Evolutionary conservation across 2,113 vertebrate species (phyloP).

Genomic region (Cisticola juncidis): DNA sequence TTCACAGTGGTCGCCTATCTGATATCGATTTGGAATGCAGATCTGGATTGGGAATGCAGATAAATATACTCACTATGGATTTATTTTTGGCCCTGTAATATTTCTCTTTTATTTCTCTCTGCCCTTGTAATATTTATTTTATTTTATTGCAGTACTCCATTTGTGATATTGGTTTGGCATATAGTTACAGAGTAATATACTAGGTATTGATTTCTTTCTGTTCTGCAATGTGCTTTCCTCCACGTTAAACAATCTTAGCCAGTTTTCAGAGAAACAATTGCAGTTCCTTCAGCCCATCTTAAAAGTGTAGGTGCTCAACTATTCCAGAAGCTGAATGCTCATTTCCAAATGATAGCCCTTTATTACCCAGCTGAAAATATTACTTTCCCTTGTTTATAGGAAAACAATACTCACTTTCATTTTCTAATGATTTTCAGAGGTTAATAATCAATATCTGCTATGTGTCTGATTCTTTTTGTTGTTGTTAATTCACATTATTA

Average conservation of each 20-base stretch:
- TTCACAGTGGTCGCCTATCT: not conserved
- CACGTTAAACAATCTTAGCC: not conserved
- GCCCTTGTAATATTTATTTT: conserved; percentile 28
- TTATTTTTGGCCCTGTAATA: conserved; percentile 16
- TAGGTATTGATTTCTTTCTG: conserved; percentile 43
- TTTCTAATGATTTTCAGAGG: not conserved
- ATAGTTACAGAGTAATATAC: conserved; percentile 25
- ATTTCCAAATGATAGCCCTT: not conserved
- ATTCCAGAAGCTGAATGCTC: not conserved
- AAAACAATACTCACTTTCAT: not conserved
- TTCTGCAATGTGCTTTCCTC: not conserved
- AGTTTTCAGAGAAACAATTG: not conserved
- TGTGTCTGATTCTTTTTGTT: not conserved
- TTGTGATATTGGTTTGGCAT: conserved; percentile 22
- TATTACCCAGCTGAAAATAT: not conserved
- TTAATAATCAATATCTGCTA: not conserved
- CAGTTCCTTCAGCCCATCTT: not conserved
- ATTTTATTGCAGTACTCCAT: conserved; percentile 2
- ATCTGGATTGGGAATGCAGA: conserved; percentile 33
- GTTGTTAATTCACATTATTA: not conserved
- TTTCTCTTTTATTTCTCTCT: conserved; percentile 32
- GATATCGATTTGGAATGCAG: conserved; percentile 44
- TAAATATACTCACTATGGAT: conserved; percentile 19
- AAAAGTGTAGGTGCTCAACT: not conserved
- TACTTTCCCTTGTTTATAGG: not conserved